Base-by-base conservation (phyloP, 2,797 vertebrate genomes). In the Thripadectes ignobilis region DNA sequence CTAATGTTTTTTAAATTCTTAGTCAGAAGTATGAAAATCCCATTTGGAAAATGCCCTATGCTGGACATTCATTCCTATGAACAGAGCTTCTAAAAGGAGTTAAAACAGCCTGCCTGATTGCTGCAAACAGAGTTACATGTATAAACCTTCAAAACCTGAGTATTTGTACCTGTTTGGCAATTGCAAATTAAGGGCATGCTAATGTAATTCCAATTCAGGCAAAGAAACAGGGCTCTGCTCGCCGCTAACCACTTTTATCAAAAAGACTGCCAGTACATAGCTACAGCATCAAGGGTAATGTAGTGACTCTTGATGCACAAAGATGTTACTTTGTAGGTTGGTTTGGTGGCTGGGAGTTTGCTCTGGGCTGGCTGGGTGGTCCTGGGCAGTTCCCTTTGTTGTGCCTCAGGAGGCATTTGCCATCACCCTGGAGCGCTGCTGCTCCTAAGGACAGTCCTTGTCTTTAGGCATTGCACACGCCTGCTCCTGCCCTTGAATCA, bases 401-500 rank as follows among this genome's bases (percentile, higher is more conserved):
- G 48, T 49, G 48, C 32, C 43, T 48, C 34, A 3, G 58, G 54
- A 76, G 55, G 17, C 1, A 4, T 76, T 68, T 49, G 19, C 26
- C n/a, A 22, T 41, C 7, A 3, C 32, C 69, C 8, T 54, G n/a
- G 39, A 34, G 52, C 6, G 0, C 48, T 54, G 61, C 12, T 3
- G 38, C 58, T 51, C 45, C 38, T 14, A 9, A 27, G 45, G 51
- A 17, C 1, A 2, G 27, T 43, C 61, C 29, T 22, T 43, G 74
- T 36, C 30, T 49, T 38, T 4, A 38, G 43, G 57, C 3, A 0
- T 32, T 0, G 1, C 26, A 55, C 27, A 1, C 1, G 1, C 32
- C 52, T 27, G 34, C 27, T 36, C 34, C 48, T n/a, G 81, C 34
- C 66, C 29, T 43, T 38, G 48, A 14, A 21, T 19, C 8, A 3